Evolutionary conservation across 2,113 vertebrate genomes (phyloP), one percentile per base, ranked within the genome.

Genomic region (Merops nubicus): DNA sequence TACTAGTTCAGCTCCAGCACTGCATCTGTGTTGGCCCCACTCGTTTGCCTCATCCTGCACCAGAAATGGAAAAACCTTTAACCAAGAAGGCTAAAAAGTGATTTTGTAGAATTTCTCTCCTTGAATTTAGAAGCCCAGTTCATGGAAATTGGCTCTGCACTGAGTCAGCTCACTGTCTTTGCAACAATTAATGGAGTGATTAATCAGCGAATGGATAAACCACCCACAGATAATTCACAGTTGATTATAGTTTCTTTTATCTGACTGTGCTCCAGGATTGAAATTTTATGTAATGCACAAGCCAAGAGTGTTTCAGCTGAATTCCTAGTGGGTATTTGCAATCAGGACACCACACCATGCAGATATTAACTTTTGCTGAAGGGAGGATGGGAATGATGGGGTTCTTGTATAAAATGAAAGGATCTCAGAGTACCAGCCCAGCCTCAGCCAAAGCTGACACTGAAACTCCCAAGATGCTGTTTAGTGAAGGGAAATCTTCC

Each of bases 201-300:
- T 97, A 96, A 96, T 96, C 91, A 92, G 80, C 68, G 93, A 95
- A 48, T 0, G 11, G 86, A 96, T 89, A 93, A 96, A 93, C 5
- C 47, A 94, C 89, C 86, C 51, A n/a, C 91, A 93, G 76, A 91
- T 93, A 94, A 88, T 86, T 95, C 91, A 88, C 51, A 64, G 89
- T 68, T 93, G 84, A 92, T 92, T 95, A 87, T 75, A 64, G 38
- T 87, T 96, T 92, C 80, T 97, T 95, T 96, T 94, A 78, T 91
- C 73, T 80, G 64, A 67, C 76, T 88, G 48, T 87, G 84, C 43
- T 92, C 53, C 62, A 68, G 57, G 74, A 92, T 25, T 87, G 81
- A 91, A 92, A 79, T 94, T 89, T 94, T 85, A 85, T 57, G 91
- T 76, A 85, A 93, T 53, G 70, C 53, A 91, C 40, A 79, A 85